Conservation (phyloP, 2,888 invertebrate species). For the Pandemis corylana region DNA sequence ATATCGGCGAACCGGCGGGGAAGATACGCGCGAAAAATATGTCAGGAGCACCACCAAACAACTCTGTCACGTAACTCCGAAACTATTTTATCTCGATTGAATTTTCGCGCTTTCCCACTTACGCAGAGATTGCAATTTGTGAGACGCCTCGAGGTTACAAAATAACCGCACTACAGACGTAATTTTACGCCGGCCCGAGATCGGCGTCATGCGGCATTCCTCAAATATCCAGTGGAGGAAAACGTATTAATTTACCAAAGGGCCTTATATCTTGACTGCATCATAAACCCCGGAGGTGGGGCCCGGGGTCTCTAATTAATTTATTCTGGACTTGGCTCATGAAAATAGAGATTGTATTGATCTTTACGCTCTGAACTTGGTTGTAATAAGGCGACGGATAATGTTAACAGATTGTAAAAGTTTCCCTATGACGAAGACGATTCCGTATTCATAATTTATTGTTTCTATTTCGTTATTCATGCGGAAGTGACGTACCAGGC, state of each 20-base stretch:
- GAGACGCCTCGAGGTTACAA: conserved; percentile 52
- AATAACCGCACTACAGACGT: conserved; percentile 50
- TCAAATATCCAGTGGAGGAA: conserved; percentile 29
- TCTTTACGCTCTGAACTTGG: background rate
- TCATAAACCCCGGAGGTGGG: conserved; percentile 11
- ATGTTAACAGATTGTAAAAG: background rate
- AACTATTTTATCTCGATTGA: conserved; percentile 61
- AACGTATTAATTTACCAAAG: conserved; percentile 38
- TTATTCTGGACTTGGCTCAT: conserved; percentile 7
- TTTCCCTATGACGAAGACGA: background rate
- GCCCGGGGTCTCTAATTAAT: conserved; percentile 4
- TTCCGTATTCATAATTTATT: conserved; percentile 15
- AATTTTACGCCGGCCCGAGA: conserved; percentile 49
- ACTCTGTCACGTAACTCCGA: conserved; percentile 43
- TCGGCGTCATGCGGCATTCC: conserved; percentile 39
- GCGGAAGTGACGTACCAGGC: conserved; percentile 34
- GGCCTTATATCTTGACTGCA: conserved; percentile 13
- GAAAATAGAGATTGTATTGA: conserved; percentile 7
- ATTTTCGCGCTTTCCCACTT: conserved; percentile 56
- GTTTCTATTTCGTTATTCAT: conserved; percentile 31
- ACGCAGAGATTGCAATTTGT: conserved; percentile 60
- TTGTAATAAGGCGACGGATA: background rate
- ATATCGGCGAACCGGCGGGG: conserved; percentile 29
- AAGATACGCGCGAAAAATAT: conserved; percentile 34
- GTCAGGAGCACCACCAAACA: conserved; percentile 29